phyloP scores from a whole-genome alignment of 2,888 invertebrate genomes.

The Polia nebulosa region DNA sequence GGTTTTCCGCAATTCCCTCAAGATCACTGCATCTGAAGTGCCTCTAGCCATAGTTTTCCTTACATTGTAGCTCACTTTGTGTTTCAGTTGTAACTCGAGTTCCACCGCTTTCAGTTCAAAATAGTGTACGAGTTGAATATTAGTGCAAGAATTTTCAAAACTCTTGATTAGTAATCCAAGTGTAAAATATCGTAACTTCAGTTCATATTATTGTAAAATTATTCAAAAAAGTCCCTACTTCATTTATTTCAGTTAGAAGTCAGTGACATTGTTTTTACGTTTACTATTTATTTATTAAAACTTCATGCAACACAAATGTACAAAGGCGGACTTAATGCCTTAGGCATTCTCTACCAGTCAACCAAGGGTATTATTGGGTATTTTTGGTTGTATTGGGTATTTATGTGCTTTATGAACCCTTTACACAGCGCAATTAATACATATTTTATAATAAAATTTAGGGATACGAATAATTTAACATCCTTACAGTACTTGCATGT shows the following conservation, averaged over 20 bases:
- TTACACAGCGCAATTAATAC: background rate
- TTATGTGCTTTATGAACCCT: conserved; percentile 7
- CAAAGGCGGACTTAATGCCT: no score
- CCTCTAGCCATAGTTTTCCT: conserved; percentile 60
- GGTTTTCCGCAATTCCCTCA: conserved; percentile 38
- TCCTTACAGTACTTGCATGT: background rate
- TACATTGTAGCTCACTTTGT: conserved; percentile 46
- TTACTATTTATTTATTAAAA: no score
- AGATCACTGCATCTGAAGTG: conserved; percentile 39
- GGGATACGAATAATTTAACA: background rate
- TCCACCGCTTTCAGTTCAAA: conserved; percentile 49
- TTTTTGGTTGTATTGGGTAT: no score
- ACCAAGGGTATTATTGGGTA: no score
- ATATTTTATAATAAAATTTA: conserved; percentile 17
- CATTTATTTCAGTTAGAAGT: conserved; percentile 20
- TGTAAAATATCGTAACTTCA: conserved; percentile 29
- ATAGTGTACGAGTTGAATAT: conserved; percentile 16
- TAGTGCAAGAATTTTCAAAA: conserved; percentile 22
- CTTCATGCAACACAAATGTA: no score
- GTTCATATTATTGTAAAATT: conserved; percentile 6
- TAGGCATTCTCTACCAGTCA: no score
- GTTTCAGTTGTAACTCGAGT: conserved; percentile 52
- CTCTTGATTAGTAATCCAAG: conserved; percentile 4
- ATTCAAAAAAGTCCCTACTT: conserved; percentile 21
- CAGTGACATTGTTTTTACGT: conserved; percentile 18